Base-by-base conservation (phyloP, 2,113 vertebrate genomes). In the Anolis sagrei region DNA sequence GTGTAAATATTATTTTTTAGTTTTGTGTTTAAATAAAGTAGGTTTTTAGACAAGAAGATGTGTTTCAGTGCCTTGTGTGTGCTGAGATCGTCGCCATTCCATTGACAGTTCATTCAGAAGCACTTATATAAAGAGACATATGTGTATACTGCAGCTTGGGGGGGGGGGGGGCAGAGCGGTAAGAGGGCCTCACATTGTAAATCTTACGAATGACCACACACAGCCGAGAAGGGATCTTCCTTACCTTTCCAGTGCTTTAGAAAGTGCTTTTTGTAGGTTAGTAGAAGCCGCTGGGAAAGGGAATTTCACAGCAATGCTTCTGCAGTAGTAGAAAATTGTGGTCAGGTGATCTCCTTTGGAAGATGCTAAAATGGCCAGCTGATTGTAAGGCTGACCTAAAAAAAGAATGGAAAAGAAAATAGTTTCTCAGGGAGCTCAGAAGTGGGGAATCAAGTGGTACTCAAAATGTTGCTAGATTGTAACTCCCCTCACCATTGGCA, bases 261-360 rank as follows among this genome's bases (percentile, higher is more conserved):
- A 98, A 97, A 99, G 98, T 82, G 98, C 99, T 97, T 99, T 99
- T 95, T 99, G 98, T 93, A 99, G 95, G 94, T 99, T 99, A 90
- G 99, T 99, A 94, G 98, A 99, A 87, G 99, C 99, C 87, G 99
- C 99, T 92, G 99, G 99, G 95, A 99, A 99, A 85, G 99, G 99
- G 93, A 99, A 99, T 94, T 99, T 99, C 94, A 99, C 99, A 81
- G 99, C 98, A 81, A 99, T 99, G 96, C 99, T 99, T 97, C 99
- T 98, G 96, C 99, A 99, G 97, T 99, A 99, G 97, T 99, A 99
- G 97, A 99, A 99, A 96, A 99, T 99, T 88, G 99, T 99, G 95
- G 98, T 99, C 93, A 99, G 97, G 94, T 99, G 99, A 93, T 99
- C 99, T 96, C 99, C 99, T 96, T 99, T 99, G 83, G 99, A 99